Base-by-base conservation (phyloP, 30 jellyfish, hydroid and myxozoan species). In the Clytia hemisphaerica region DNA sequence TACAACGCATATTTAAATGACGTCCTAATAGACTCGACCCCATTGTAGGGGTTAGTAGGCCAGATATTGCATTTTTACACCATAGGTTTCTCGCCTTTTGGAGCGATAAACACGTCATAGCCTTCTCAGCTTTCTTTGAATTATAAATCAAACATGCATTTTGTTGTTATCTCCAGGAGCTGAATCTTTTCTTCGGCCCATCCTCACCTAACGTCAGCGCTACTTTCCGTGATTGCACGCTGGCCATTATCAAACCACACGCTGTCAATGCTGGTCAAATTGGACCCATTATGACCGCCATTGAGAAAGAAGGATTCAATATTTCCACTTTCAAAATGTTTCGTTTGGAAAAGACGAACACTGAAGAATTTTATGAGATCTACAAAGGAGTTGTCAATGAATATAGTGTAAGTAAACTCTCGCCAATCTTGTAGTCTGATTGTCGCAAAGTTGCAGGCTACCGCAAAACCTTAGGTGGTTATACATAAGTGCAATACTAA, bases 341-440 rank as follows among this genome's bases (percentile, higher is more conserved):
- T 61, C 83, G 93, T 35, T 49, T 91, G 72, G 99, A 91, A 73
- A 91, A 82, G 58, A 93, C 93, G 61, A 83, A 91, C 74, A 94
- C 95, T 14, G 99, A 91, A 54, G 99, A 91, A 49, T 91, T 91
- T 44, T 61, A 75, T 53, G 99, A 91, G 73, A 71, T 91, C 22
- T 91, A 91, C 69, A 91, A 91, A 73, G 99, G 99, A 21, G 99
- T 91, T 47, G 99, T 91, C 28, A 82, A 45, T 55, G 99, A 91
- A 58, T 91, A 82, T 82, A 53, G 92, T 48, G 99, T 91, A 75
- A 55, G 97, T 26, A 12, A 4, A 1, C 42, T 4, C 15, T 1
- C 31, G n/a, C n/a, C n/a, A n/a, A n/a, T n/a, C n/a, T n/a, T n/a
- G n/a, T n/a, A n/a, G n/a, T n/a, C n/a, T n/a, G n/a, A n/a, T n/a